Percentiles rank a stretch among this genome's conserved stretches.
These are phyloP conservation scores for Cryptoblepharus egeriae DNA, from an alignment of 2,797 vertebrate species.

Conservation along the genomic window DNA sequence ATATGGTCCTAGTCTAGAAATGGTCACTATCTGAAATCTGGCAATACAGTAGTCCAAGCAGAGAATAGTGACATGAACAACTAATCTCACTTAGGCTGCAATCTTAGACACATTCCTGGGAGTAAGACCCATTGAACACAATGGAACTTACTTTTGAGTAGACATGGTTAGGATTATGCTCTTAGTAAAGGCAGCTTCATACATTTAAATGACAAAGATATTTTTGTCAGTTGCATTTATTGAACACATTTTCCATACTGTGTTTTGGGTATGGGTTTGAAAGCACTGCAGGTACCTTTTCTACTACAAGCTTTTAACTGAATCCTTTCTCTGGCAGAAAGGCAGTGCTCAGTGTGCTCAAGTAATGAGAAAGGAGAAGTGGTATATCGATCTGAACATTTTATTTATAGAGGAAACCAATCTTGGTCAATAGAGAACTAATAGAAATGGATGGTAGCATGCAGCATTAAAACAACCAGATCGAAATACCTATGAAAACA, in stretches of 20 bases:
- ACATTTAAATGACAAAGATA: background rate
- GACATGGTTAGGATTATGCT: no score
- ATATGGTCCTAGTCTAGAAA: no score
- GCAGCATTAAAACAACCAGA: background rate
- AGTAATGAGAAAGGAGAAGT: slow-evolving; percentile 63
- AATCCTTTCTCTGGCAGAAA: slow-evolving; percentile 50
- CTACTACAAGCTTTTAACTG: slow-evolving; percentile 51
- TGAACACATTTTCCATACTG: background rate
- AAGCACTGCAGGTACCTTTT: slow-evolving; percentile 37
- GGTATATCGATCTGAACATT: slow-evolving; percentile 55
- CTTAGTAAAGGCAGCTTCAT: background rate
- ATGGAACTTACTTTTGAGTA: no score
- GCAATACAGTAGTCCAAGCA: background rate
- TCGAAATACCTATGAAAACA: slow-evolving; percentile 25
- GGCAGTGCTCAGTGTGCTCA: slow-evolving; percentile 28
- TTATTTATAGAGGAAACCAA: slow-evolving; percentile 53
- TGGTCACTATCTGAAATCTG: no score
- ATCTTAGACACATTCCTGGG: no score
- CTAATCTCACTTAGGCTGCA: background rate
- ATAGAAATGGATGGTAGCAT: slow-evolving; percentile 26
- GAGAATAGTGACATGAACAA: background rate
- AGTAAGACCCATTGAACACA: no score
- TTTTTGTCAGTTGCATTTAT: background rate
- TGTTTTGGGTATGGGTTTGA: background rate
- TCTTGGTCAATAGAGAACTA: background rate